phyloP scores from a whole-genome alignment of 2,888 invertebrate species.

The Azorinus chamasolen region DNA sequence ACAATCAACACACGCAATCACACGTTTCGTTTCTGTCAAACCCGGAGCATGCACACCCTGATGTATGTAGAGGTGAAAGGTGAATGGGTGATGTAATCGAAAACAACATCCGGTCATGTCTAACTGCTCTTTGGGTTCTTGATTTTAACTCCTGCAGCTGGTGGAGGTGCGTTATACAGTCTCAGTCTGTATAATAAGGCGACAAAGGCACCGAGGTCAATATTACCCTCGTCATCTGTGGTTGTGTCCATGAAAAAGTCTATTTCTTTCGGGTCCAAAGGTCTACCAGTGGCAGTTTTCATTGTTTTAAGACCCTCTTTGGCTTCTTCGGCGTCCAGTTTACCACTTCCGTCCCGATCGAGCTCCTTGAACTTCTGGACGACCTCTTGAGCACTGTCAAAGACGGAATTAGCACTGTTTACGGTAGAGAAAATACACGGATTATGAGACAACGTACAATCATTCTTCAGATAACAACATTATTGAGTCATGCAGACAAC shows the following conservation, averaged over 20 bases:
- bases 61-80: too few relatives aligned
- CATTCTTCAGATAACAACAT: too few relatives aligned
- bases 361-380: constrained; percentile 82
- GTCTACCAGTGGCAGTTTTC: constrained; percentile 79
- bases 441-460: too few relatives aligned
- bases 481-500: too few relatives aligned
- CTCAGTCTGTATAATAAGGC: constrained; percentile 81
- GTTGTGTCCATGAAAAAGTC: constrained; percentile 85
- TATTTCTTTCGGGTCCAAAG: constrained; percentile 81
- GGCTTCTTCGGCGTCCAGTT: constrained; percentile 82
- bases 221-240: constrained; percentile 79
- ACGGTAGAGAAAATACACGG: too few relatives aligned
- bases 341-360: constrained; percentile 83
- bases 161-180: constrained; percentile 81
- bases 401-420: too few relatives aligned
- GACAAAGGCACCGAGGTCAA: constrained; percentile 84
- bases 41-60: too few relatives aligned
- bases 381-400: constrained; percentile 81
- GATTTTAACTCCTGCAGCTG: constrained; percentile 68
- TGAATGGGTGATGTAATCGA: too few relatives aligned
- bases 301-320: constrained; percentile 76
- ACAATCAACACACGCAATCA: too few relatives aligned
- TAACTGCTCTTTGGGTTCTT: constrained; percentile 40
- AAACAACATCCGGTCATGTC: too few relatives aligned
- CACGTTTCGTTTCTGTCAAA: too few relatives aligned